Conservation (phyloP, 1,140 invertebrate genomes). For the Pseudomyrmex flavicornis region DNA sequence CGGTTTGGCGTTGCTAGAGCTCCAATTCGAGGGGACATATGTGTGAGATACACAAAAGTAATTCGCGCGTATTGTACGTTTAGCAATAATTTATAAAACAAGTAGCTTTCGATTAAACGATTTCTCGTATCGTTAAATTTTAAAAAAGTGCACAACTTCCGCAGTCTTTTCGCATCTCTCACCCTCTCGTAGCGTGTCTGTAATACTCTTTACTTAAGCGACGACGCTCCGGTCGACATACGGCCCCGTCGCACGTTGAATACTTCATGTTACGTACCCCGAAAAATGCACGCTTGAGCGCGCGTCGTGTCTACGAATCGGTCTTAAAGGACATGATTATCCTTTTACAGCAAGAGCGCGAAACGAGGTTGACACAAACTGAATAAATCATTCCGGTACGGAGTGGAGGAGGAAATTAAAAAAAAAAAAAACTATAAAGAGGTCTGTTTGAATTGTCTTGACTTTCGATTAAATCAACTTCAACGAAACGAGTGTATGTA, state of each 20-base stretch:
- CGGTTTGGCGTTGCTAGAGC: too few relatives aligned
- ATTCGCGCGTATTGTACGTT: background rate
- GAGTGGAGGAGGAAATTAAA: conserved; percentile 63
- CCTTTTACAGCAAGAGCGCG: conserved; percentile 75
- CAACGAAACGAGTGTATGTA: background rate
- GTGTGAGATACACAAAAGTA: background rate
- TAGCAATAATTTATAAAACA: background rate
- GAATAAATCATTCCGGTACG: conserved; percentile 77
- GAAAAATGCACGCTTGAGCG: conserved; percentile 58
- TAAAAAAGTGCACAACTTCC: conserved; percentile 25
- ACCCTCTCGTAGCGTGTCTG: background rate
- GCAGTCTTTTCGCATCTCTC: background rate
- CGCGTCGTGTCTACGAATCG: conserved; percentile 67
- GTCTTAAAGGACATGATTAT: conserved; percentile 79
- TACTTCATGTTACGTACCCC: conserved; percentile 75
- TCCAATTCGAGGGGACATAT: too few relatives aligned
- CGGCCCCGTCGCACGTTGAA: conserved; percentile 76
- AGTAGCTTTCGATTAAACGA: conserved; percentile 5
- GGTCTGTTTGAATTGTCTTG: conserved; percentile 19
- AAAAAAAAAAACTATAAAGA: conserved; percentile 37
- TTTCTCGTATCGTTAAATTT: conserved; percentile 5
- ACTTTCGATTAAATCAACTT: conserved; percentile 54
- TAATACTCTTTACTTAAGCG: conserved; percentile 73
- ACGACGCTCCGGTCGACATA: conserved; percentile 70
- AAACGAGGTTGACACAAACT: conserved; percentile 78